Conservation (phyloP, 1,140 invertebrate genomes). For the Rhynchophorus ferrugineus region DNA sequence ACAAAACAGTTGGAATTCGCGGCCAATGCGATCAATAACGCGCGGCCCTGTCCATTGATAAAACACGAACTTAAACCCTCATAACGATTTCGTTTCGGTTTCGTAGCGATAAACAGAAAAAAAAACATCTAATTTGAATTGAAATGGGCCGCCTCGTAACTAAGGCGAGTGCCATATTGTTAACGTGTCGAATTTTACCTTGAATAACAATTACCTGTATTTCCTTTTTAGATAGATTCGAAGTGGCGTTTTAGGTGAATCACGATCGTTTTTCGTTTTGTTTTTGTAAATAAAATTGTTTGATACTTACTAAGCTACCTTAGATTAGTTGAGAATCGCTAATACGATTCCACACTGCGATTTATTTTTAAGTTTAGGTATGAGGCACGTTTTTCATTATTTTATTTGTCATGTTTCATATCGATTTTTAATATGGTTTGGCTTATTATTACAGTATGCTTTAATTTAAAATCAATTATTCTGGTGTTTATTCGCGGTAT, state of each 20-base stretch:
- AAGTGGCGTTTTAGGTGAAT: background rate
- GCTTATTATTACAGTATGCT: too few species aligned
- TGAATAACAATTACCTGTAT: slow-evolving; percentile 6
- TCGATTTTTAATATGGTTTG: too few species aligned
- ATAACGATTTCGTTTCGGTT: background rate
- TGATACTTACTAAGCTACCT: background rate
- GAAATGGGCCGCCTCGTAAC: background rate
- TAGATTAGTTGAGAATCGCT: too few species aligned
- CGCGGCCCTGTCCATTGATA: background rate
- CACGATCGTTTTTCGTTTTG: background rate
- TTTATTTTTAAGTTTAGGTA: too few species aligned
- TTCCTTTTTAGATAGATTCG: slow-evolving; percentile 3
- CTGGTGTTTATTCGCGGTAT: too few species aligned
- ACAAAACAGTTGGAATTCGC: too few species aligned
- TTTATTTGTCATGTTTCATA: too few species aligned
- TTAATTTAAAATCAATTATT: too few species aligned
- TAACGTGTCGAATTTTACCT: background rate
- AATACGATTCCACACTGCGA: too few species aligned
- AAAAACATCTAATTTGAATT: slow-evolving; percentile 2
- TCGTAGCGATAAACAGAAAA: background rate
- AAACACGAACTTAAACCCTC: background rate
- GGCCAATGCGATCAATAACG: too few species aligned
- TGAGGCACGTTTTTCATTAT: too few species aligned
- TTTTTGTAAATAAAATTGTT: background rate
- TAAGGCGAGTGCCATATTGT: slow-evolving; percentile 5